A percentile compares a stretch with the other conserved stretches of the same genome.
Conservation (phyloP, 2,113 vertebrate genomes). For the Riparia riparia region DNA sequence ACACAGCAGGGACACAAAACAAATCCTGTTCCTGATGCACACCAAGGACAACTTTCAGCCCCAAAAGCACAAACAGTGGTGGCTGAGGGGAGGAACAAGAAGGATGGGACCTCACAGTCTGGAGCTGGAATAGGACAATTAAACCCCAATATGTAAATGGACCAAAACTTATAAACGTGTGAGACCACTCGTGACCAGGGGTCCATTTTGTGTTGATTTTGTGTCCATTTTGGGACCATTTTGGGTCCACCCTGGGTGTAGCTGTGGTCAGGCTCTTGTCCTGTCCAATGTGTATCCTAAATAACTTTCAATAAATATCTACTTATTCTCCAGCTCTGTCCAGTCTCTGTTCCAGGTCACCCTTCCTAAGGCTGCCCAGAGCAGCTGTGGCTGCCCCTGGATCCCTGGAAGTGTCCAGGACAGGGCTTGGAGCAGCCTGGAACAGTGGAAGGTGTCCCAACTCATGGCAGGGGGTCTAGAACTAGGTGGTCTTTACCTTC, state of each 20-base stretch:
- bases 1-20: neutral
- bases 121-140: neutral
- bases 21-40: neutral
- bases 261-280: neutral
- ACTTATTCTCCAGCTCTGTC: neutral
- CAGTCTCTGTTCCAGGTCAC: neutral
- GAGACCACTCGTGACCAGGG: neutral
- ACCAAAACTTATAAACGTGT: neutral
- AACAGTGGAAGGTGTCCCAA: neutral
- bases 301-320: neutral
- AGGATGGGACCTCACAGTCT: neutral
- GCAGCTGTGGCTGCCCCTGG: neutral
- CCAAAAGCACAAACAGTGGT: neutral
- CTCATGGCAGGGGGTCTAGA: neutral
- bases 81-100: neutral
- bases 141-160: neutral
- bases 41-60: neutral
- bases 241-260: neutral
- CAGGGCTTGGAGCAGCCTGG: neutral
- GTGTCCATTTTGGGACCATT: neutral
- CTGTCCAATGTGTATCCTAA: neutral
- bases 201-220: no score
- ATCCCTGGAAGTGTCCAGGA: neutral
- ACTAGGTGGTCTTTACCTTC: neutral
- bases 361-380: neutral